Evolutionary conservation across 2,113 vertebrate genomes (phyloP), one percentile per base, ranked within the genome.

Genomic region (Barbus barbus): DNA sequence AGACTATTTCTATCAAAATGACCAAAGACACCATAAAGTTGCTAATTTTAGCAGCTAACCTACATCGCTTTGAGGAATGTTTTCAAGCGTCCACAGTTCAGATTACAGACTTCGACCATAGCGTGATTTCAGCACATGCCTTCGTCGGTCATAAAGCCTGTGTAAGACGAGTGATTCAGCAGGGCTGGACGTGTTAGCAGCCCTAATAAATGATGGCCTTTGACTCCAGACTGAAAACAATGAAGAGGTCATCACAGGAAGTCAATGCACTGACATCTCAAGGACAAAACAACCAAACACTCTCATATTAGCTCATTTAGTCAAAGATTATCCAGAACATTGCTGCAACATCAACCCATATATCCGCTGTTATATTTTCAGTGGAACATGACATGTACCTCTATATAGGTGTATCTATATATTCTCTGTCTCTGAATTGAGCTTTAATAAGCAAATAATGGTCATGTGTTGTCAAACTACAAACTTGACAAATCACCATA

Each of bases 1-100:
- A 13, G 14, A 26, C 13, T 74, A 18, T 28, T 75, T 46, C 44
- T 4, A 51, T 51, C 24, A 28, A 51, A 75, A 48, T 1, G 7
- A 24, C 7, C 18, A n/a, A 33, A 33, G 18, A 28, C 18, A 33
- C 9, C 18, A 38, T 69, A 36, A 28, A 48, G 51, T 8, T 18
- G 4, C 38, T 63, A 31, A 65, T 28, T 46, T 65, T 80, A 80
- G 12, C 78, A n/a, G 22, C 71, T 46, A 73, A 46, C 71, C 77
- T 5, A 24, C 58, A 76, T 81, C 2, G 1, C 48, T 51, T 48
- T 6, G 56, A 71, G 73, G 58, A 24, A 18, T n/a, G 36, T 79
- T 38, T 78, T 58, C 41, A 83, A 61, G 87, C 88, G 86, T 86
- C 83, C 61, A 73, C 80, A 22, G 28, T 85, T 82, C 74, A 24